Evolutionary conservation across 2,797 vertebrate species (phyloP).

Genomic region (Buphagus erythrorhynchus): DNA sequence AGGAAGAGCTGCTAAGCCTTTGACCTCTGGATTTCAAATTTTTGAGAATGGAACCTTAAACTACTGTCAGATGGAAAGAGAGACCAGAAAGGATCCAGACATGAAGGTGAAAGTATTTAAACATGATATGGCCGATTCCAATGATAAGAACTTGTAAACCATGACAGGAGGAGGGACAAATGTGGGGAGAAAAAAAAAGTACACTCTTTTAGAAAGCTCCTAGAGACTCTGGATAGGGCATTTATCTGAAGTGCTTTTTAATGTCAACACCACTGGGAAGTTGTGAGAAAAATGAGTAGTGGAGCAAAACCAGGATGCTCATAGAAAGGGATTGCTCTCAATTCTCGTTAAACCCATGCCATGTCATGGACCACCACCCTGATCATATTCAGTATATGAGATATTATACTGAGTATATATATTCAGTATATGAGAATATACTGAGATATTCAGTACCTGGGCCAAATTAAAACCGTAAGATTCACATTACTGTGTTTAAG

Average conservation of each 20-base stretch:
- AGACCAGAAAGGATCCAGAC: background rate
- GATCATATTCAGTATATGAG: background rate
- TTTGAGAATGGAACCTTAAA: background rate
- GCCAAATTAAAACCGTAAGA: accelerated
- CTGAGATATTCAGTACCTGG: background rate
- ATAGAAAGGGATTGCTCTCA: background rate
- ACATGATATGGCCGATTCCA: background rate
- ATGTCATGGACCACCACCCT: background rate
- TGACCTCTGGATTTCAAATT: background rate
- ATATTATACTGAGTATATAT: no score
- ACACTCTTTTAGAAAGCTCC: background rate
- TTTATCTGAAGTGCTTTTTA: background rate
- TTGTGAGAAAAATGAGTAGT: background rate
- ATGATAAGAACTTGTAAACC: background rate
- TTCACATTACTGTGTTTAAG: background rate
- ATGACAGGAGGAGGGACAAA: background rate
- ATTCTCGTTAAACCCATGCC: background rate
- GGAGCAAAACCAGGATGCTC: background rate
- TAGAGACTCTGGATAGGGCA: background rate
- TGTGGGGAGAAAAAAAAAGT: accelerated
- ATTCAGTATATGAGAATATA: no score
- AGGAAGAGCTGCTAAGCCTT: background rate
- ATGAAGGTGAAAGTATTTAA: background rate
- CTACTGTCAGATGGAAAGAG: background rate
- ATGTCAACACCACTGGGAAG: background rate